These are phyloP conservation scores for Vireo altiloquus DNA, from an alignment of 2,113 vertebrate species.

Conservation along the genomic window DNA sequence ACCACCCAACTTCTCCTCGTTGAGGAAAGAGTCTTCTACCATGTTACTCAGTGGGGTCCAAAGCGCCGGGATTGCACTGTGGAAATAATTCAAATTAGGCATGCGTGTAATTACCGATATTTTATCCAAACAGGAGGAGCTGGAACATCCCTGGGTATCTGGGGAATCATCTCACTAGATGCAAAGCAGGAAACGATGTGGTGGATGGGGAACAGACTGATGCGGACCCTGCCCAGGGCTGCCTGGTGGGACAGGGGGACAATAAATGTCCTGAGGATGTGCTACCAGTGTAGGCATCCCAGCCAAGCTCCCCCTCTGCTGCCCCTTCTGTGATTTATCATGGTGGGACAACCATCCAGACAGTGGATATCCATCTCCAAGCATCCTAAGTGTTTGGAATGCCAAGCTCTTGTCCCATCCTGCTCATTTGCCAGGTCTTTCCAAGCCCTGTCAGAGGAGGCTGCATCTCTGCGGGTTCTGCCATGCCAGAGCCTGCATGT, in stretches of 20 bases:
- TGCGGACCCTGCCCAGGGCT: neutral
- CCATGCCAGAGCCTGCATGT: neutral
- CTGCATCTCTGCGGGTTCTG: neutral
- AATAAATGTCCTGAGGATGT: neutral
- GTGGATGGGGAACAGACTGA: neutral
- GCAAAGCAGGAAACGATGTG: neutral
- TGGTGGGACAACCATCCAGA: neutral
- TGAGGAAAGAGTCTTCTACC: neutral
- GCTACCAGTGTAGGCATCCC: neutral
- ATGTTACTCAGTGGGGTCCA: neutral
- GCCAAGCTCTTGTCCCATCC: neutral
- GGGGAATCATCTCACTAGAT: neutral
- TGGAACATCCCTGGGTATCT: constrained; percentile 8
- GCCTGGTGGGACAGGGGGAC: neutral
- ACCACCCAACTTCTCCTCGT: neutral
- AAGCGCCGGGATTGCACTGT: neutral
- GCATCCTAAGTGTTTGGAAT: neutral
- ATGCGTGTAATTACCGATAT: constrained; percentile 52
- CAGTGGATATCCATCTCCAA: neutral
- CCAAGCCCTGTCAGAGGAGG: neutral
- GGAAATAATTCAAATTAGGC: constrained; percentile 60
- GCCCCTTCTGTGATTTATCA: fast-evolving
- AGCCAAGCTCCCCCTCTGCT: neutral
- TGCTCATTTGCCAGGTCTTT: neutral
- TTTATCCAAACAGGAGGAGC: constrained; percentile 55